These are phyloP conservation scores for Synodontis membranacea DNA, from an alignment of 2,113 vertebrate species.

Conservation along the genomic window DNA sequence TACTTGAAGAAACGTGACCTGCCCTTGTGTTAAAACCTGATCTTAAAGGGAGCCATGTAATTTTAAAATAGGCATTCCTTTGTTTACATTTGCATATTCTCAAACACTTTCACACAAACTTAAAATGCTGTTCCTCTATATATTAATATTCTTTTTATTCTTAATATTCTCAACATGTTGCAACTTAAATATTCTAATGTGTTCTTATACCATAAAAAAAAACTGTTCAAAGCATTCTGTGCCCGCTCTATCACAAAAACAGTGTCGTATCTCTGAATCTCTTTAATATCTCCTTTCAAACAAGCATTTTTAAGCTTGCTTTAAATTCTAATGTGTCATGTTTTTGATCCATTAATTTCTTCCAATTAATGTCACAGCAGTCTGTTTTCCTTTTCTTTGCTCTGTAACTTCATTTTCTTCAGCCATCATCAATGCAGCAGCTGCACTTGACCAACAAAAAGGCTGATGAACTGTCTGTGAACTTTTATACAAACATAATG, in stretches of 20 bases:
- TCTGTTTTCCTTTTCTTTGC: neutral
- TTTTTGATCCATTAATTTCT: neutral
- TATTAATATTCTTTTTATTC: too few relatives aligned
- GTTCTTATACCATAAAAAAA: neutral
- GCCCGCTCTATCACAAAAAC: neutral
- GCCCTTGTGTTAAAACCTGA: slow-evolving; percentile 31
- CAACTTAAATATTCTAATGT: neutral
- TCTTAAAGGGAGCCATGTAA: slow-evolving; percentile 9
- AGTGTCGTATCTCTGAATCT: neutral
- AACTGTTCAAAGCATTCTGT: neutral
- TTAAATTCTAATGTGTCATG: neutral
- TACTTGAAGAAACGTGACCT: slow-evolving; percentile 33
- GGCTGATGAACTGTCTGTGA: neutral
- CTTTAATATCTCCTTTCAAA: neutral
- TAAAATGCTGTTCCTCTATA: neutral
- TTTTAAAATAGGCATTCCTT: neutral
- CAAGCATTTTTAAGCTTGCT: neutral
- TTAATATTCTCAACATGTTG: too few relatives aligned
- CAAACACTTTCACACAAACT: neutral
- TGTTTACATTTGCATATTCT: neutral
- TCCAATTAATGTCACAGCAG: neutral
- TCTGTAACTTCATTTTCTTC: neutral
- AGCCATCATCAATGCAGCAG: neutral
- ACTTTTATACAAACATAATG: neutral
- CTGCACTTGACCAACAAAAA: neutral